Percentiles rank a stretch among this genome's conserved stretches.
Conservation (phyloP, 1,140 invertebrate genomes). For the Drosophila melanogaster region Release_6_plus_ISO1_MT NC_004354.4:3878001-3878500, state of each 20-base stretch:
- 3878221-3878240: conserved; percentile 92
- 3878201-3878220: conserved; percentile 88
- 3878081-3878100: conserved; percentile 84
- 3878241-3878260: conserved; percentile 95
- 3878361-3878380: conserved; percentile 95
- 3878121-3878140: conserved; percentile 76
- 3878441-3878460: conserved; percentile 94
- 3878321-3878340: conserved; percentile 96
- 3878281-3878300: conserved; percentile 95
- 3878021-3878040: conserved; percentile 49
- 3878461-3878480: conserved; percentile 92
- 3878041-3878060: conserved; percentile 31
- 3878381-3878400: conserved; percentile 89
- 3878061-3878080: conserved; percentile 68
- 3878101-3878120: conserved; percentile 64
- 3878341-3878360: conserved; percentile 95
- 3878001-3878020: conserved; percentile 44
- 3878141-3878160: conserved; percentile 88
- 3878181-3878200: conserved; percentile 17
- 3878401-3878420: conserved; percentile 74
- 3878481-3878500: conserved; percentile 90
- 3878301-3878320: conserved; percentile 96
- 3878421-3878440: conserved; percentile 92
- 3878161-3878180: conserved; percentile 26
- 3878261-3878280: conserved; percentile 95